A percentile compares a stretch with the other conserved stretches of the same genome.
Conservation (phyloP, 2,888 invertebrate species). For the Smittia sp. region DNA sequence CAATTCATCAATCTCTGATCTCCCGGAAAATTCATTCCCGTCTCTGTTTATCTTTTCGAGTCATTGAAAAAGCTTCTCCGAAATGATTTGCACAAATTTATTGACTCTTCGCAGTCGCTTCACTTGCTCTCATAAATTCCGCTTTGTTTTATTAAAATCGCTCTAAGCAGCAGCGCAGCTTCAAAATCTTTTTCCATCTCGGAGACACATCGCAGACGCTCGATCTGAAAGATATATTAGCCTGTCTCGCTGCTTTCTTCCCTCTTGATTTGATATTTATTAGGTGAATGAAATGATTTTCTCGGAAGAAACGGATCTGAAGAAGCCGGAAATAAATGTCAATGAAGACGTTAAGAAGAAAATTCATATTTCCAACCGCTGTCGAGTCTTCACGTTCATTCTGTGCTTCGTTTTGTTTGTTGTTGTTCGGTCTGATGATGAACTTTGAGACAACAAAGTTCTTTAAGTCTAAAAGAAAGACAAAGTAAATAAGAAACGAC, state of each 20-base stretch:
- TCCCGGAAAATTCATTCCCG: neutral
- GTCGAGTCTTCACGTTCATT: too few species aligned
- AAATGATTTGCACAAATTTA: neutral
- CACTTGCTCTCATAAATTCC: neutral
- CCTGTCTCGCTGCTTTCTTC: neutral
- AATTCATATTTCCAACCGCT: too few species aligned
- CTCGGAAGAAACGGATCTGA: neutral
- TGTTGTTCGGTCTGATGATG: too few species aligned
- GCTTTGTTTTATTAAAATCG: neutral
- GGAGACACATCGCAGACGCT: neutral
- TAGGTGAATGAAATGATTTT: conserved; percentile 4
- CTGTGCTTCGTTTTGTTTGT: too few species aligned
- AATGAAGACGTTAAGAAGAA: too few species aligned
- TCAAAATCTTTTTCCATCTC: neutral
- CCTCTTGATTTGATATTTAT: neutral
- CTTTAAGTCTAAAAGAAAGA: too few species aligned
- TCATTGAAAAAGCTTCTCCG: neutral
- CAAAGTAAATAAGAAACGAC: too few species aligned
- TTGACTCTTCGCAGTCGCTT: neutral
- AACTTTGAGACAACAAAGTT: too few species aligned
- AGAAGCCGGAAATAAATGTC: too few species aligned
- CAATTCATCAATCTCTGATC: too few species aligned
- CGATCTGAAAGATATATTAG: neutral
- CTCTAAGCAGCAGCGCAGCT: too few species aligned
- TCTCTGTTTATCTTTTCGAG: neutral